These are phyloP conservation scores for Matsumurasca onukii DNA, from an alignment of 1,140 invertebrate species.

Conservation along the genomic window DNA sequence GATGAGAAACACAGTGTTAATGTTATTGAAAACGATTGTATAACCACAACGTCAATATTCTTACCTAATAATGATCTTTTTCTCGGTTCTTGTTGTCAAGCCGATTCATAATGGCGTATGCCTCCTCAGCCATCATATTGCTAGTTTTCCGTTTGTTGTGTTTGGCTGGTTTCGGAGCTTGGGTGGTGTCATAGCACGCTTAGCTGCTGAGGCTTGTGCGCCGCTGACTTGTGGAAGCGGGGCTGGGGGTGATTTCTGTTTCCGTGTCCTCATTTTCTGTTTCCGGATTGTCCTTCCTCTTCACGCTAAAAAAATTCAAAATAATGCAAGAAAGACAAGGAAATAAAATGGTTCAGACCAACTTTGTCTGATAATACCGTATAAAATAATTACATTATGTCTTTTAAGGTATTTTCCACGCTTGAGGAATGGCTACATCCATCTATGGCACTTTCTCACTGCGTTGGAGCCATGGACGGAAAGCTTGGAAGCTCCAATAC, in stretches of 20 bases:
- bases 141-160: constrained; percentile 5
- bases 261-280: constrained; percentile 18
- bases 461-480: constrained; percentile 47
- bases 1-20: background rate
- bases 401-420: constrained; percentile 39
- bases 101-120: constrained; percentile 20
- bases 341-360: constrained; percentile 16
- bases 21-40: background rate
- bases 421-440: constrained; percentile 43
- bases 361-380: background rate
- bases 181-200: constrained; percentile 24
- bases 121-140: constrained; percentile 23
- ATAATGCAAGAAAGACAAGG: constrained; percentile 18
- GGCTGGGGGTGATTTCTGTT: constrained; percentile 19
- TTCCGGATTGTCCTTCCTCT: constrained; percentile 20
- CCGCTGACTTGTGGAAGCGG: constrained; percentile 12
- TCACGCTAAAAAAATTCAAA: constrained; percentile 24
- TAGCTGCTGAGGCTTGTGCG: constrained; percentile 19
- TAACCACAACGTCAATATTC: constrained; percentile 13
- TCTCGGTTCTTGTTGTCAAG: constrained; percentile 20
- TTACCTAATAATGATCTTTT: constrained; percentile 22
- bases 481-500: constrained; percentile 48
- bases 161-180: constrained; percentile 22
- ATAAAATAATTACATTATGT: constrained; percentile 12
- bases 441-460: constrained; percentile 42